These are phyloP conservation scores for Thamnophis elegans DNA, from an alignment of 2,797 vertebrate species.

Conservation along the genomic window DNA sequence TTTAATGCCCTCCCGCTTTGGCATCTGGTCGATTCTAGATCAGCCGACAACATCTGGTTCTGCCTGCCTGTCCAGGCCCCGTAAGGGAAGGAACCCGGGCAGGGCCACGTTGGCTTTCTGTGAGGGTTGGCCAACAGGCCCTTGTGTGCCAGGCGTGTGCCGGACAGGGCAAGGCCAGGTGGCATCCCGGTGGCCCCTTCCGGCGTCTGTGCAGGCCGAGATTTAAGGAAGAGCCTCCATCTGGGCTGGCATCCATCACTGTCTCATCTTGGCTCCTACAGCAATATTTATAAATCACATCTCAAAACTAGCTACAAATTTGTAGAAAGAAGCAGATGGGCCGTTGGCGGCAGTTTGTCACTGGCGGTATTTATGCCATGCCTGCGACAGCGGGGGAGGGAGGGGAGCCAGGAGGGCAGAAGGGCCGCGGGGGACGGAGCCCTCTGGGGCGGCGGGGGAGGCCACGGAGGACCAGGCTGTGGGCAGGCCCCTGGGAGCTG, in stretches of 20 bases:
- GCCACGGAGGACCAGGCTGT: neutral
- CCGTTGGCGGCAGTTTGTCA: slow-evolving; percentile 71
- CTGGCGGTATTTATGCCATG: slow-evolving; percentile 63
- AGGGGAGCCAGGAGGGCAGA: neutral
- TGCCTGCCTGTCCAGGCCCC: neutral
- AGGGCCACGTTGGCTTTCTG: neutral
- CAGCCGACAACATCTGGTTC: neutral
- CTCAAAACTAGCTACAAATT: slow-evolving; percentile 79
- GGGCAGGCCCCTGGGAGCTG: neutral
- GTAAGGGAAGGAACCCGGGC: neutral
- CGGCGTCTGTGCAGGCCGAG: slow-evolving; percentile 35
- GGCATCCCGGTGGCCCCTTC: neutral
- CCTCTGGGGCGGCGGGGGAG: neutral
- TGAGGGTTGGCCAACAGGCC: neutral
- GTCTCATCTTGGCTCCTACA: slow-evolving; percentile 76
- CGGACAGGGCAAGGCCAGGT: neutral
- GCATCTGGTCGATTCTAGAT: neutral
- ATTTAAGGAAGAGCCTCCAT: slow-evolving; percentile 76
- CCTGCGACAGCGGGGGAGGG: slow-evolving; percentile 48
- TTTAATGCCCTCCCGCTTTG: no score
- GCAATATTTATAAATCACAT: slow-evolving; percentile 86
- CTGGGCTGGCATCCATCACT: slow-evolving; percentile 83
- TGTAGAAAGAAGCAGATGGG: slow-evolving; percentile 80
- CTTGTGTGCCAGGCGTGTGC: neutral
- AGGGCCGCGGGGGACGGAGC: neutral